phyloP scores from a whole-genome alignment of 1,140 invertebrate species.

The Bombus difficillimus region DNA sequence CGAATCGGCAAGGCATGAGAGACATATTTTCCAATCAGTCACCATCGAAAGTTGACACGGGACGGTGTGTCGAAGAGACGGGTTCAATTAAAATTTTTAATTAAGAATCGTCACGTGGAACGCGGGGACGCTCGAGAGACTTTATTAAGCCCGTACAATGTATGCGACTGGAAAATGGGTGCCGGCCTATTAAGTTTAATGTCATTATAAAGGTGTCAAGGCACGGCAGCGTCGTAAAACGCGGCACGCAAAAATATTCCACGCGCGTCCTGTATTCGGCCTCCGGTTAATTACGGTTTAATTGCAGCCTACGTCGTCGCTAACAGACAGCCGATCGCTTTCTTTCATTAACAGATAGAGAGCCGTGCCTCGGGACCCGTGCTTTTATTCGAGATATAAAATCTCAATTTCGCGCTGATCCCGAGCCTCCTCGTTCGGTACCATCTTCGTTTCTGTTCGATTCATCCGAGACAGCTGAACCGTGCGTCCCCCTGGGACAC shows the following conservation, averaged over 20 bases:
- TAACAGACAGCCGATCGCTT: slow-evolving; percentile 41
- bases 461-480: not conserved
- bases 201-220: slow-evolving; percentile 51
- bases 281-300: slow-evolving; percentile 51
- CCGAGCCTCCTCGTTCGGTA: not conserved
- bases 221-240: slow-evolving; percentile 16
- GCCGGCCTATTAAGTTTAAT: slow-evolving; percentile 47
- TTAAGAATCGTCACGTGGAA: slow-evolving; percentile 25
- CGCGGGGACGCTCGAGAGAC: too few relatives aligned
- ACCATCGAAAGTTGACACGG: not conserved
- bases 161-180: slow-evolving; percentile 5
- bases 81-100: slow-evolving; percentile 43
- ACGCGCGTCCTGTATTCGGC: slow-evolving; percentile 27
- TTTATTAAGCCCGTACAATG: slow-evolving; percentile 26
- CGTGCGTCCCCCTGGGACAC: not conserved
- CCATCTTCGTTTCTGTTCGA: not conserved
- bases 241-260: slow-evolving; percentile 36
- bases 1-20: not conserved
- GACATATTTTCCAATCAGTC: not conserved
- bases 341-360: slow-evolving; percentile 42
- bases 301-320: slow-evolving; percentile 36
- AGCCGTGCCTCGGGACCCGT: not conserved
- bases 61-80: not conserved
- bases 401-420: slow-evolving; percentile 26
- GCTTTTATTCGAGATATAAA: slow-evolving; percentile 7